Evolutionary conservation across 2,113 vertebrate genomes (phyloP).

Genomic region (Macaca nemestrina): DNA sequence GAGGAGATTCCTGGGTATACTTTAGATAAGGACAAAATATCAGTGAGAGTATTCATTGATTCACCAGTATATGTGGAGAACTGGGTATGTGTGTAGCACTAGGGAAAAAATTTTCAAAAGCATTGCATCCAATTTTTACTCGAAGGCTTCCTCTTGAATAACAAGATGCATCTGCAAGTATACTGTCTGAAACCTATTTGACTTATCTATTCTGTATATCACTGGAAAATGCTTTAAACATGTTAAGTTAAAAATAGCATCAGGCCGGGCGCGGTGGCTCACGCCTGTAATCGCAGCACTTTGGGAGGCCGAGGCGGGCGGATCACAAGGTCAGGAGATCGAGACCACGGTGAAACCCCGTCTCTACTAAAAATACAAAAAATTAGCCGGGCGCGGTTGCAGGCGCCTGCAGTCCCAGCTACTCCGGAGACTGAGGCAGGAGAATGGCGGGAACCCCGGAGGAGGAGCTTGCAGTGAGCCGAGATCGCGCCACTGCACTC

Average conservation of each 20-base stretch:
- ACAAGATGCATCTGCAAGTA: neutral
- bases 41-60: neutral
- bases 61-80: neutral
- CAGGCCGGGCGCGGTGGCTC: neutral
- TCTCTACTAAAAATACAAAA: too few relatives aligned
- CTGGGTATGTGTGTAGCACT: neutral
- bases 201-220: neutral
- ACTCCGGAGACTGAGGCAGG: too few relatives aligned
- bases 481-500: too few relatives aligned
- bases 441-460: too few relatives aligned
- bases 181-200: neutral
- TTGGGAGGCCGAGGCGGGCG: too few relatives aligned
- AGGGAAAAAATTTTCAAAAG: neutral
- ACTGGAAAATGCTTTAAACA: neutral
- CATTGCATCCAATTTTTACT: neutral
- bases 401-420: too few relatives aligned
- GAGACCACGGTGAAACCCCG: too few relatives aligned
- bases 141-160: neutral
- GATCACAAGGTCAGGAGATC: too few relatives aligned
- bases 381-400: too few relatives aligned
- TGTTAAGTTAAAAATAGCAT: slow-evolving; percentile 22
- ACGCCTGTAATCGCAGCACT: too few relatives aligned
- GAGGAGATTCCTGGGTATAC: neutral
- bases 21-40: neutral
- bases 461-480: too few relatives aligned